Base-by-base conservation (phyloP, 2,113 vertebrate species). In the Geothlypis trichas region DNA sequence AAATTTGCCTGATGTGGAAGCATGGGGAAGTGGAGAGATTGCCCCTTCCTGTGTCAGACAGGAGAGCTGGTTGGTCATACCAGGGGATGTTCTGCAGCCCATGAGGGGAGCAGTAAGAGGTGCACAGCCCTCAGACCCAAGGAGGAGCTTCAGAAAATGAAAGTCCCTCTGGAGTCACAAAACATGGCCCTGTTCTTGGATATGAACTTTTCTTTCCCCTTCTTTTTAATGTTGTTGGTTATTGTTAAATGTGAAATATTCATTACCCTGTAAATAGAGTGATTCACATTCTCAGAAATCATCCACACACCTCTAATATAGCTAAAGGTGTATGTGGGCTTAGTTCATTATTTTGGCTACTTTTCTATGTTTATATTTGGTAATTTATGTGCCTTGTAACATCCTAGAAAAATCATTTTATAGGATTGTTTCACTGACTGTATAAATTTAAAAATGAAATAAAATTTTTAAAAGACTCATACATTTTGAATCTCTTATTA, bases 371-470 rank as follows among this genome's bases (percentile, higher is more conserved):
- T 95, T 94, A 88, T 95, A 91, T 86, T 93, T 94, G 94, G 91
- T 97, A 95, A 96, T 94, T 96, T 96, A 94, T 96, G 90, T 93
- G 95, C 90, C 91, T 97, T 97, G 84, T 94, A 95, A 94, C 31
- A 4, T 90, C 92, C 88, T 96, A 90, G 87, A 87, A 90, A 93
- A 95, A 94, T 79, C 47, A 84, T 95, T 96, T 94, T 91, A 77
- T 86, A 96, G 84, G 90, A 92, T 91, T 94, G 95, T 95, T 96
- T 96, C 87, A 80, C 55, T 92, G 94, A 95, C 83, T 96, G 79
- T 96, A 84, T 96, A 97, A 92, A 97, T 93, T 84, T 97, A 83
- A 41, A 92, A 95, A 90, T 89, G 52, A 92, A 96, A 94, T 97
- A 96, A 95, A 80, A 13, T 93, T 93, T 96, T 93, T 42, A 2